A percentile compares a stretch with the other conserved stretches of the same genome.
phyloP scores from a whole-genome alignment of 2,888 invertebrate genomes.

The Ophion obscuratus region DNA sequence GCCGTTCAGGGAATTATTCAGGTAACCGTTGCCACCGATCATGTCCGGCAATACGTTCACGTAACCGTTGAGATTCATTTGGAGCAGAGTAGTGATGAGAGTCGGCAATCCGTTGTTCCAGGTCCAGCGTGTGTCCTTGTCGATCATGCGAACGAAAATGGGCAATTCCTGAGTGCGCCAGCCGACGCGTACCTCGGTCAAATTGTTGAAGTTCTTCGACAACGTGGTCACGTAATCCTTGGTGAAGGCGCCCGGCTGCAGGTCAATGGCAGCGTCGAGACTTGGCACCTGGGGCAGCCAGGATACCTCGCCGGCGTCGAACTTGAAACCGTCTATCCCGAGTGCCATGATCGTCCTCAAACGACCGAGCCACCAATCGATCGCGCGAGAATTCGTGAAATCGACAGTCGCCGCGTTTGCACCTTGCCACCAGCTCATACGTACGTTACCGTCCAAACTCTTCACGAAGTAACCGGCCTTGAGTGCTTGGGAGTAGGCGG shows the following conservation, averaged over 20 bases:
- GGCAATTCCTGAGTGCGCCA: slow-evolving; percentile 89
- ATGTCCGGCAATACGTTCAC: slow-evolving; percentile 92
- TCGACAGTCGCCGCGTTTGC: slow-evolving; percentile 87
- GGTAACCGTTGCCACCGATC: slow-evolving; percentile 89
- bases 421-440: slow-evolving; percentile 85
- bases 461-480: slow-evolving; percentile 86
- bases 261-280: slow-evolving; percentile 85
- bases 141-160: slow-evolving; percentile 91
- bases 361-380: slow-evolving; percentile 86
- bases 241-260: slow-evolving; percentile 87
- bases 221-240: slow-evolving; percentile 86
- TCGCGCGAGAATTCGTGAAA: slow-evolving; percentile 89
- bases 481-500: slow-evolving; percentile 86
- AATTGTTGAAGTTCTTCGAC: slow-evolving; percentile 86
- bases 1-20: slow-evolving; percentile 85
- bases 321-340: slow-evolving; percentile 91
- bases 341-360: slow-evolving; percentile 86
- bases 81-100: slow-evolving; percentile 89
- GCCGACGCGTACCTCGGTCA: slow-evolving; percentile 90
- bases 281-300: slow-evolving; percentile 88
- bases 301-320: slow-evolving; percentile 92
- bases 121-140: slow-evolving; percentile 90
- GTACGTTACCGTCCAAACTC: slow-evolving; percentile 77
- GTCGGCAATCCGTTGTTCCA: slow-evolving; percentile 89
- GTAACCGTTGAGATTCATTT: slow-evolving; percentile 85